Percentiles rank a stretch among this genome's conserved stretches.
Evolutionary conservation across 2,888 invertebrate species (phyloP).

Genomic region (Frankliniella intonsa): DNA sequence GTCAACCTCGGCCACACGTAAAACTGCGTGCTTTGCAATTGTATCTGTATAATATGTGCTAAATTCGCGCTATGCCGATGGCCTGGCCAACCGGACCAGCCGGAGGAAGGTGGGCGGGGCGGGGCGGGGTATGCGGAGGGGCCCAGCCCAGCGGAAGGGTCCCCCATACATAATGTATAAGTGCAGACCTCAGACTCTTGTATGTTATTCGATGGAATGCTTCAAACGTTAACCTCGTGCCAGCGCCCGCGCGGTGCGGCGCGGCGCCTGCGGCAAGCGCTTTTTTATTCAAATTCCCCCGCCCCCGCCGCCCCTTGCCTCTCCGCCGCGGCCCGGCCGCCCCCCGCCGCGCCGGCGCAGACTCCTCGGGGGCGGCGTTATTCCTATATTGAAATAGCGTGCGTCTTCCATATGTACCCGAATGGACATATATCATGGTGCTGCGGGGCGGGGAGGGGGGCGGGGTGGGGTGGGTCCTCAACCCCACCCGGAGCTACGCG

Average conservation of each 20-base stretch:
- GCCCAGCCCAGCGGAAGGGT: neutral
- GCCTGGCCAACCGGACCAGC: no score
- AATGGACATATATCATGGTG: neutral
- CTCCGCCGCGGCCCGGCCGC: neutral
- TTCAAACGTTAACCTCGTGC: constrained; percentile 22
- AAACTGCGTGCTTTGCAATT: no score
- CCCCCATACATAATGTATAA: constrained; percentile 13
- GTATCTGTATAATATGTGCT: no score
- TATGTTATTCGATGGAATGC: constrained; percentile 20
- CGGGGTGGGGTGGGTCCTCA: neutral
- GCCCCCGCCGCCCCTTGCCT: neutral
- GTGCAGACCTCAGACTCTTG: neutral
- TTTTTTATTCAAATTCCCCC: constrained; percentile 9
- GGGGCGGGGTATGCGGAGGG: neutral
- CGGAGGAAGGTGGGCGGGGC: neutral
- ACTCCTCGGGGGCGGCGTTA: neutral
- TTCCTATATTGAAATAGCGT: constrained; percentile 19
- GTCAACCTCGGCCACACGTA: no score
- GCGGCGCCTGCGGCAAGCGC: neutral
- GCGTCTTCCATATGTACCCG: constrained; percentile 19
- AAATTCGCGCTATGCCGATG: no score
- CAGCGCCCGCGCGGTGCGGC: neutral
- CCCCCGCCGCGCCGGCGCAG: no score
- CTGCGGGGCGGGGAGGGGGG: neutral
- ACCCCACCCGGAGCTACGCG: no score